Evolutionary conservation across 1,140 invertebrate genomes (phyloP), one percentile per base, ranked within the genome.

Genomic region (Choristoneura fumiferana): DNA sequence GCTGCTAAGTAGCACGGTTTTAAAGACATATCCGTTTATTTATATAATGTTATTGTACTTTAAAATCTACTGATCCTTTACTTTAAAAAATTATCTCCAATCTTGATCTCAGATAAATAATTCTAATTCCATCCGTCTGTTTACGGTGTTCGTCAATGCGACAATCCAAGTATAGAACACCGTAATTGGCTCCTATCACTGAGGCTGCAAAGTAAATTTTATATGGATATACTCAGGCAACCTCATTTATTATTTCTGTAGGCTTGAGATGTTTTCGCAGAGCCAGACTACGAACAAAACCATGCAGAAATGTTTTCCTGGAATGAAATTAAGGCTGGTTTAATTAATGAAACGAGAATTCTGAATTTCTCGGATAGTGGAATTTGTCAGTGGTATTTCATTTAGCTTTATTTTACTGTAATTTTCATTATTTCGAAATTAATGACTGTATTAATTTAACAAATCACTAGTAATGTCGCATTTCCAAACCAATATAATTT

Each of bases 191-290:
- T 54, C 10, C 38, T 13, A 15, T 37, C 22, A 14, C 14, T 39
- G 10, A 10, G 18, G 15, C 33, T 35, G 8, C 1, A 43, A 9
- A 6, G 9, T 66, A 64, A 75, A 67, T 67, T 76, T 65, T 74
- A 63, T 68, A 73, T 63, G 64, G 71, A 52, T 67, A 65, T 57
- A 34, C 55, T 40, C 35, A 58, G 54, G 54, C 63, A 69, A 68
- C 61, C 63, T 67, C 69, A 76, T 78, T 71, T 67, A 73, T 70
- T 72, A 73, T 76, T 69, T 63, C 29, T 13, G 13, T 13, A 22
- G 43, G n/a, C 12, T 39, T 9, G 45, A 64, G 58, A 68, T 71
- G 63, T 71, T 72, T 76, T 62, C 22, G 58, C 34, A 17, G 18
- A 17, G 40, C 18, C 18, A 10, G 10, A 17, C 17, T n/a, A 14